Evolutionary conservation across 2,113 vertebrate genomes (phyloP), one percentile per base, ranked within the genome.

Genomic region (Oriolus oriolus): DNA sequence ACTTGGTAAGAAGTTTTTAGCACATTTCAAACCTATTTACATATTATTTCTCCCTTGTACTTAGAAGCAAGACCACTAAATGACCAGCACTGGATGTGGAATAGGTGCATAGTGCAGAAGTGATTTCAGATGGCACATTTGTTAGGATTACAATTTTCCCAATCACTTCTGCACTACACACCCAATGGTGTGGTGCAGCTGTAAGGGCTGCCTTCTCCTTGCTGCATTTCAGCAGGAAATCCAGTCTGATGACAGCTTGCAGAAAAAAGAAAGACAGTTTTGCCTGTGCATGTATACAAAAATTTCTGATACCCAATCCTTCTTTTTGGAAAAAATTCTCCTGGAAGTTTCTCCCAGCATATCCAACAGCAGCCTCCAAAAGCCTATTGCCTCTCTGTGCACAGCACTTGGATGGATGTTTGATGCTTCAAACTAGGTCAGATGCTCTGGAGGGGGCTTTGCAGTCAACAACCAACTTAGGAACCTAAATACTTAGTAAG

Each of bases 371-470:
- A 88, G 81, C 57, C 71, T 96, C 85, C 74, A 37, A 86, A 80
- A 94, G 79, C 79, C 82, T 66, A 30, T 7, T n/a, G 54, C 56
- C 85, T 89, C 64, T 65, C 76, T 42, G 31, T 7, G 47, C 66
- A 93, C 61, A 57, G 8, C 33, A 45, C 69, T 80, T 35, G 92
- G 90, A 80, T 23, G n/a, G 66, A 13, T 59, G 81, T 71, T 28
- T 86, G 84, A 95, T 1, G 9, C 73, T 21, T 44, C 56, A 73
- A 97, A 96, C 74, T 97, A 93, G 97, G 98, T 97, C 97, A 98
- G 91, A 15, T 61, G 88, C 78, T 92, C 65, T 83, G 90, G 65
- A 94, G 39, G 77, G 57, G 74, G 70, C 57, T 91, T 80, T 80
- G 59, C 59, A 94, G 84, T 91, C 79, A 91, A 79, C 50, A 92